Evolutionary conservation across 1,140 invertebrate genomes (phyloP).

Genomic region (Steinernema feltiae): DNA sequence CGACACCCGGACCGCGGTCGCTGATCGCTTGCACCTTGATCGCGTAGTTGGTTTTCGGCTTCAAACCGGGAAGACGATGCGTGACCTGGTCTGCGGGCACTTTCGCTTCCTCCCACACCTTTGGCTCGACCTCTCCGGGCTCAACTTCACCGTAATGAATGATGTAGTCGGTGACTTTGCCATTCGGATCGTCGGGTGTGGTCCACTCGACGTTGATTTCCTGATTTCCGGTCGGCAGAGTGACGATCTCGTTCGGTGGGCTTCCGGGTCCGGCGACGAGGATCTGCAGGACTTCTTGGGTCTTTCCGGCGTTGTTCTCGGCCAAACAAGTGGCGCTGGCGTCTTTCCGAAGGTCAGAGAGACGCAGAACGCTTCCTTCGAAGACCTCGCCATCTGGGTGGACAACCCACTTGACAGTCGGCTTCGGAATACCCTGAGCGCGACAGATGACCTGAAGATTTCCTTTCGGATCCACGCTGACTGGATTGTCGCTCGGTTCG

Average conservation of each 20-base stretch:
- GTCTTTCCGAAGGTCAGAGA: slow-evolving; percentile 46
- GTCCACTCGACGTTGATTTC: slow-evolving; percentile 56
- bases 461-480: slow-evolving; percentile 39
- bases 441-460: slow-evolving; percentile 45
- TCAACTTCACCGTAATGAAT: slow-evolving; percentile 52
- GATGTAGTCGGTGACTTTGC: slow-evolving; percentile 44
- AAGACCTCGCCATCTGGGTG: slow-evolving; percentile 31
- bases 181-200: slow-evolving; percentile 55
- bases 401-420: slow-evolving; percentile 46
- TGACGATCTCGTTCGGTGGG: slow-evolving; percentile 52
- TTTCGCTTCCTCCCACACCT: slow-evolving; percentile 45
- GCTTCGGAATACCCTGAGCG: slow-evolving; percentile 49
- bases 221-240: slow-evolving; percentile 46
- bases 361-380: slow-evolving; percentile 38
- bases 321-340: slow-evolving; percentile 50
- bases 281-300: slow-evolving; percentile 43
- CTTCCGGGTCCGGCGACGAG: slow-evolving; percentile 49
- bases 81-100: slow-evolving; percentile 48
- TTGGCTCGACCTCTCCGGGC: slow-evolving; percentile 41
- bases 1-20: slow-evolving; percentile 52
- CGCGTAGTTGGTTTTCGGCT: slow-evolving; percentile 50
- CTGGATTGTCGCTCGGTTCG: slow-evolving; percentile 42
- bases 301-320: slow-evolving; percentile 53
- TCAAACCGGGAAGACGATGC: slow-evolving; percentile 37
- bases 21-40: slow-evolving; percentile 53